Conservation (phyloP, 2,888 invertebrate species). For the Heliconius cydno region DNA sequence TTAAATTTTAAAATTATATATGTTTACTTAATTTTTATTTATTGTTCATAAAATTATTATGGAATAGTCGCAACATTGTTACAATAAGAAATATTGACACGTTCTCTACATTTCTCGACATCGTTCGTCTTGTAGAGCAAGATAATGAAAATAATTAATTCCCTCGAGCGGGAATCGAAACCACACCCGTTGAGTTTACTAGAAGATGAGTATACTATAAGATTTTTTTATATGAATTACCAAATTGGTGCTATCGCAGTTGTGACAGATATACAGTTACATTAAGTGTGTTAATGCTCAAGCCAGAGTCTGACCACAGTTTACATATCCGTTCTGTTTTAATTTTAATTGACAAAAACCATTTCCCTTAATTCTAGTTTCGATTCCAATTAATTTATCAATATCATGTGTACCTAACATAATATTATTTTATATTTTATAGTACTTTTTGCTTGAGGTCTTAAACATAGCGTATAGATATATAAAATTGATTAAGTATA, state of each 20-base stretch:
- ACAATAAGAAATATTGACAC: no score
- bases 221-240: neutral
- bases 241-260: neutral
- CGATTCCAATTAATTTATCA: conserved; percentile 14
- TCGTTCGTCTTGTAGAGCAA: no score
- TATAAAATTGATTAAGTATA: no score
- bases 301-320: neutral
- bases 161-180: no score
- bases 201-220: neutral
- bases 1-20: neutral
- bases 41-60: no score
- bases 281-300: conserved; percentile 13
- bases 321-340: conserved; percentile 25
- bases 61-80: no score
- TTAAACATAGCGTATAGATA: neutral
- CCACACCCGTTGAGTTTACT: neutral
- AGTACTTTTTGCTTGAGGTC: neutral
- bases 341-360: conserved; percentile 25
- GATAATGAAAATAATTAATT: no score
- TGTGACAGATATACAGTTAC: conserved; percentile 15
- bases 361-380: conserved; percentile 15
- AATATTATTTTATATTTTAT: conserved; percentile 5
- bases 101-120: no score
- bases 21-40: no score
- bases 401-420: neutral